Percentiles rank a stretch among this genome's conserved stretches.
Conservation (phyloP, 2,797 vertebrate genomes). For the Crypturellus tataupa region DNA sequence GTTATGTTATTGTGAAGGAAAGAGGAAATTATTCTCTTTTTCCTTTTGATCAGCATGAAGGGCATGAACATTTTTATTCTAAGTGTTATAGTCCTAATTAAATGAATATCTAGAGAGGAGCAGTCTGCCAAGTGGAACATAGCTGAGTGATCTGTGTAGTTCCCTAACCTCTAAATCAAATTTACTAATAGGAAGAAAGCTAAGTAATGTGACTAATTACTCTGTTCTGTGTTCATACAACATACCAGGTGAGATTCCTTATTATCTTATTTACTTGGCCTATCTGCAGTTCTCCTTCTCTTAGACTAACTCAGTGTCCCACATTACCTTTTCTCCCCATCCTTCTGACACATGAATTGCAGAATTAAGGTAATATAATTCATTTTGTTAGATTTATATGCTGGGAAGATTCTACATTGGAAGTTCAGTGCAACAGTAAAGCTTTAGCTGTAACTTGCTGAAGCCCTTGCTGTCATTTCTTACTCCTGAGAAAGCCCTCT, state of each 20-base stretch:
- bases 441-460: conserved; percentile 3
- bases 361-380: neutral
- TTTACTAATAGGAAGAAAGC: neutral
- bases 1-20: neutral
- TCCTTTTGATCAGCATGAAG: neutral
- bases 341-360: neutral
- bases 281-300: neutral
- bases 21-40: neutral
- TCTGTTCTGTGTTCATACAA: neutral
- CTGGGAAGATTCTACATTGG: neutral
- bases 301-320: neutral
- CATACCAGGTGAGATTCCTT: neutral
- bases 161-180: neutral
- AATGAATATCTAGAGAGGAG: rapidly evolving
- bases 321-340: neutral
- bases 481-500: conserved; percentile 35
- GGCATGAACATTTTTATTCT: neutral
- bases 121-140: neutral
- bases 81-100: neutral
- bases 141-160: neutral
- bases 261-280: neutral
- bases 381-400: neutral
- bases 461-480: neutral
- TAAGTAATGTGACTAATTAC: neutral
- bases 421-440: neutral